phyloP scores from a whole-genome alignment of 2,113 vertebrate genomes.

The Origma solitaria region DNA sequence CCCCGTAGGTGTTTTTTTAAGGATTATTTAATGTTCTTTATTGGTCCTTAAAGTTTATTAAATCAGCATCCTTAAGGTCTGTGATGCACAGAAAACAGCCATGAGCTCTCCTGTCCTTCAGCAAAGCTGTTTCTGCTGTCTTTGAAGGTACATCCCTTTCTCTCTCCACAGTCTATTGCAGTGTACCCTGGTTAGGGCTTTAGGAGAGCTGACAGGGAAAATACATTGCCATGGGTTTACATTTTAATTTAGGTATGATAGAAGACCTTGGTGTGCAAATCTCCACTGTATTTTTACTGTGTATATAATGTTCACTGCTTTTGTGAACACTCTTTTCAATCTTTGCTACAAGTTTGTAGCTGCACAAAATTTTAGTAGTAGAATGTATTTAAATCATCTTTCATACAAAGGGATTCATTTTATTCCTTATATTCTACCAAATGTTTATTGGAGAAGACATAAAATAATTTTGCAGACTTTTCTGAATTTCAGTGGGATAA shows the following conservation, averaged over 20 bases:
- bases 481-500: background rate
- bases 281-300: background rate
- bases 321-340: background rate
- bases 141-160: background rate
- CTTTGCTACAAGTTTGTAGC: background rate
- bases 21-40: background rate
- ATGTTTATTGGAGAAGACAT: background rate
- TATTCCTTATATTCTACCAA: background rate
- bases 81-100: background rate
- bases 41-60: background rate
- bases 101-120: background rate
- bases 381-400: background rate
- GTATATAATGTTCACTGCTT: background rate
- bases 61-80: background rate
- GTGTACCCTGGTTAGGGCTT: background rate
- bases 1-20: background rate
- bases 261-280: background rate
- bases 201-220: background rate
- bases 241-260: background rate
- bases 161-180: background rate
- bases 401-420: background rate
- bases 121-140: background rate
- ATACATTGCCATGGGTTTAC: background rate
- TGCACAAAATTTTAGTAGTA: background rate
- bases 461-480: background rate